A percentile compares a stretch with the other conserved stretches of the same genome.
Evolutionary conservation across 2,797 vertebrate genomes (phyloP).

Genomic region (Micropoecilia bifurca): DNA sequence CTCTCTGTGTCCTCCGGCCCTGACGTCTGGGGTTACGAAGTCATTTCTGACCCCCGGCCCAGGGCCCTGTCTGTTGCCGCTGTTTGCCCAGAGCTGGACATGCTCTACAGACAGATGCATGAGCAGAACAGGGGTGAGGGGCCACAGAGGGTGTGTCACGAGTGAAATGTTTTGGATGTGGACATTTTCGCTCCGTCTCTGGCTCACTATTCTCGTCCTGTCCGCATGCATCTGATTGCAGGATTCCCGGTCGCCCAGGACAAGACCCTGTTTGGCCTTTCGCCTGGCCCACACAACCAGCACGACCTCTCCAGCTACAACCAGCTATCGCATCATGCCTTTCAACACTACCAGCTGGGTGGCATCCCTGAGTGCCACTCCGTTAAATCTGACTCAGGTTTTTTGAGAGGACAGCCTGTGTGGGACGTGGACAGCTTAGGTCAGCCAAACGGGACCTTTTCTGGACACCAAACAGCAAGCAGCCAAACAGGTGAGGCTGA

Average conservation of each 20-base stretch:
- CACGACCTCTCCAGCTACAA: constrained; percentile 68
- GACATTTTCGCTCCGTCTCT: too few relatives aligned
- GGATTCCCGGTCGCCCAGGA: constrained; percentile 68
- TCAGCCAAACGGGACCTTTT: constrained; percentile 70
- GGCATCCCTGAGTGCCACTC: constrained; percentile 62
- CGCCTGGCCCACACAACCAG: constrained; percentile 59
- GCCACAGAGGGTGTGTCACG: constrained; percentile 17
- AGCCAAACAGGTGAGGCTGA: constrained; percentile 81
- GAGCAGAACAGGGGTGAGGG: constrained; percentile 79
- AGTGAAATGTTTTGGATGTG: not conserved
- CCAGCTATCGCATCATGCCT: constrained; percentile 76
- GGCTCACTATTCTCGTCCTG: not conserved
- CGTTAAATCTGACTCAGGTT: constrained; percentile 59
- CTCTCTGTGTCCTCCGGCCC: constrained; percentile 66
- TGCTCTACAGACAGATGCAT: constrained; percentile 89
- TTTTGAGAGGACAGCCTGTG: constrained; percentile 58
- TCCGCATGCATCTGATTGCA: constrained; percentile 45
- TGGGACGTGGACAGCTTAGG: constrained; percentile 77
- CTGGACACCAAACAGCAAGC: constrained; percentile 72
- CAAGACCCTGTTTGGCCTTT: constrained; percentile 66
- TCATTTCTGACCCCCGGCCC: constrained; percentile 68
- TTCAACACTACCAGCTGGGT: constrained; percentile 73
- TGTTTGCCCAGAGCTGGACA: constrained; percentile 88
- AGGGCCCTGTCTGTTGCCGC: constrained; percentile 80
- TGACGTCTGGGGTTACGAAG: constrained; percentile 69